phyloP scores from a whole-genome alignment of 2,888 invertebrate genomes.

The Busseola fusca region DNA sequence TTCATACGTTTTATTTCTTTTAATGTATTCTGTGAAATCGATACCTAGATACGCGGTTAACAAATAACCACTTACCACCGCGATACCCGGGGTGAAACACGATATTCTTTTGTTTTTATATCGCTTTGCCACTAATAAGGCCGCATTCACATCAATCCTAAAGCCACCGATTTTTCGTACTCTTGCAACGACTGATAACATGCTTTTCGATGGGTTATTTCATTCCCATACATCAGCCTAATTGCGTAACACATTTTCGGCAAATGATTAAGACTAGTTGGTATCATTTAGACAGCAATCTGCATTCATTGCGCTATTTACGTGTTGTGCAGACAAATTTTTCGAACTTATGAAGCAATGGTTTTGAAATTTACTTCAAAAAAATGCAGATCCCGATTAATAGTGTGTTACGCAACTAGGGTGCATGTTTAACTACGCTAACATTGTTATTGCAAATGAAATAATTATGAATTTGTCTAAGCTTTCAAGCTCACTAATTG shows the following conservation, averaged over 20 bases:
- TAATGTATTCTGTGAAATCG: neutral
- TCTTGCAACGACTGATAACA: too few relatives aligned
- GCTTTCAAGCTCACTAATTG: neutral
- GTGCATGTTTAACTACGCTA: neutral
- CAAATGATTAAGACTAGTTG: too few relatives aligned
- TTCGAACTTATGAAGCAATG: too few relatives aligned
- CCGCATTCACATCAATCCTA: neutral
- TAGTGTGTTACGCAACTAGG: too few relatives aligned
- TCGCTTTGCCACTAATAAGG: neutral
- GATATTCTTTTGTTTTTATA: slow-evolving; percentile 23
- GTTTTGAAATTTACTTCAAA: too few relatives aligned
- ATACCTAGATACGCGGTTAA: neutral
- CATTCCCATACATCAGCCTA: too few relatives aligned
- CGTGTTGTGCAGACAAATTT: too few relatives aligned
- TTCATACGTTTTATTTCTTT: neutral
- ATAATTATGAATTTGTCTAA: neutral
- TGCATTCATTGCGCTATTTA: too few relatives aligned
- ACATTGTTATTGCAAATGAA: neutral
- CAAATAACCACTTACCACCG: slow-evolving; percentile 3
- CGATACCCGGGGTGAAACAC: slow-evolving; percentile 10
- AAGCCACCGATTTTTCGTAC: neutral
- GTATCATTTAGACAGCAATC: too few relatives aligned
- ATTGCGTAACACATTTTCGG: too few relatives aligned
- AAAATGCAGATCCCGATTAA: too few relatives aligned
- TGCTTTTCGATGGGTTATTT: neutral